Percentiles rank a stretch among this genome's conserved stretches.
Conservation (phyloP, 2,797 vertebrate species). For the Lagocephalus sceleratus region DNA sequence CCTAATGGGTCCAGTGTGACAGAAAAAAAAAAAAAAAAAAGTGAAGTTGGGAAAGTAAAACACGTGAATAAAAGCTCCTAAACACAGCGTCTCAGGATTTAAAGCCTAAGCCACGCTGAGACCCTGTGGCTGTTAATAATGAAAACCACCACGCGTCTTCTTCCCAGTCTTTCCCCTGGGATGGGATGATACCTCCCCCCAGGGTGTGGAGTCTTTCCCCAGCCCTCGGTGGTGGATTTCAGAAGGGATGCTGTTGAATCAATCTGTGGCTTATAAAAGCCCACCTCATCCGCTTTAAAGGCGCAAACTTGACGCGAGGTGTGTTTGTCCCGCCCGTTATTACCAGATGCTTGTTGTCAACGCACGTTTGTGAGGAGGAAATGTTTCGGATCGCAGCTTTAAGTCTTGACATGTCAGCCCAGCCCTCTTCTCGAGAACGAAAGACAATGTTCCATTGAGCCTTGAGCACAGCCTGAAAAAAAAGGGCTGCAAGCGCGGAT, state of each 20-base stretch:
- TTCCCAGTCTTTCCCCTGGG: slow-evolving; percentile 8
- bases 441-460: neutral
- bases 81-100: neutral
- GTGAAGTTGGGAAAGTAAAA: slow-evolving; percentile 15
- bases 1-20: slow-evolving; percentile 57
- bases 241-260: neutral
- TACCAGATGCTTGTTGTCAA: neutral
- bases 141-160: slow-evolving; percentile 13
- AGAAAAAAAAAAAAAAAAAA: too few species aligned
- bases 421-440: neutral
- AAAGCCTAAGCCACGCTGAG: slow-evolving; percentile 7
- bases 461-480: neutral
- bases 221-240: slow-evolving; percentile 5
- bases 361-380: slow-evolving; percentile 1
- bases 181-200: neutral
- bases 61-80: slow-evolving; percentile 1
- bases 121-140: slow-evolving; percentile 24
- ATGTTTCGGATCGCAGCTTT: neutral
- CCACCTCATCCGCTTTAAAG: neutral
- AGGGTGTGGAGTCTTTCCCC: neutral
- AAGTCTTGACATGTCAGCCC: slow-evolving; percentile 9
- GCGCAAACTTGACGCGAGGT: neutral
- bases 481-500: too few species aligned
- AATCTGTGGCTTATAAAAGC: neutral
- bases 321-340: neutral